These are phyloP conservation scores for Trichomycterus rosablanca DNA, from an alignment of 2,113 vertebrate species.

Conservation along the genomic window DNA sequence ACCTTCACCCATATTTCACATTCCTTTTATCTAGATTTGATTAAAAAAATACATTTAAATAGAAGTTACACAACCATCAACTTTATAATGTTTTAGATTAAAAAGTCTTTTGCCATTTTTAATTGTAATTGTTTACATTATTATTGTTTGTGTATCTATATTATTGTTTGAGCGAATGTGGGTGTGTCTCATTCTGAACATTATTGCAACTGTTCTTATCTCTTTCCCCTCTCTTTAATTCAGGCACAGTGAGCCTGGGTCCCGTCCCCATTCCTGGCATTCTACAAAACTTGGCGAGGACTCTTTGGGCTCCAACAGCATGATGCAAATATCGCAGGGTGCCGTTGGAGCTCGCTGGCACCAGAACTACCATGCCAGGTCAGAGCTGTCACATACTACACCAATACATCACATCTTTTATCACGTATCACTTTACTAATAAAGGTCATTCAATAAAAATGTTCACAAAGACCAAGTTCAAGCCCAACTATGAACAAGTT, in stretches of 20 bases:
- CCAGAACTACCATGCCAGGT: constrained; percentile 87
- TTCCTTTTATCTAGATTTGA: too few relatives aligned
- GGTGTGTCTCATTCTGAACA: not conserved
- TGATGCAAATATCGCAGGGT: constrained; percentile 86
- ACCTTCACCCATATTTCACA: too few relatives aligned
- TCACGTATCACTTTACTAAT: too few relatives aligned
- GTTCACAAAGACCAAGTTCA: too few relatives aligned
- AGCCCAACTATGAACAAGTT: too few relatives aligned
- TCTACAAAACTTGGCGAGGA: constrained; percentile 75
- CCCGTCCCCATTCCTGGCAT: constrained; percentile 92
- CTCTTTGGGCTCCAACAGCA: constrained; percentile 71
- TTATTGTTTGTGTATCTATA: too few relatives aligned
- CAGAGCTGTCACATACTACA: constrained; percentile 39
- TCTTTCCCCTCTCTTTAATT: constrained; percentile 3
- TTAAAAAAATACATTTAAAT: too few relatives aligned
- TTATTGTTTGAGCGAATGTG: not conserved
- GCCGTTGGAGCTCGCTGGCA: constrained; percentile 81
- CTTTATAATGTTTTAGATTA: too few relatives aligned
- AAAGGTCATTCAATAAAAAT: too few relatives aligned
- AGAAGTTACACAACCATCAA: too few relatives aligned
- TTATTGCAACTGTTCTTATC: not conserved
- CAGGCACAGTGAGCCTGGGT: constrained; percentile 74
- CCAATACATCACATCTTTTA: not conserved
- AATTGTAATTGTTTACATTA: too few relatives aligned
- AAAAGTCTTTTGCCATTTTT: too few relatives aligned